A percentile compares a stretch with the other conserved stretches of the same genome.
phyloP scores from a whole-genome alignment of 1,140 invertebrate species.

The Portunus trituberculatus region DNA sequence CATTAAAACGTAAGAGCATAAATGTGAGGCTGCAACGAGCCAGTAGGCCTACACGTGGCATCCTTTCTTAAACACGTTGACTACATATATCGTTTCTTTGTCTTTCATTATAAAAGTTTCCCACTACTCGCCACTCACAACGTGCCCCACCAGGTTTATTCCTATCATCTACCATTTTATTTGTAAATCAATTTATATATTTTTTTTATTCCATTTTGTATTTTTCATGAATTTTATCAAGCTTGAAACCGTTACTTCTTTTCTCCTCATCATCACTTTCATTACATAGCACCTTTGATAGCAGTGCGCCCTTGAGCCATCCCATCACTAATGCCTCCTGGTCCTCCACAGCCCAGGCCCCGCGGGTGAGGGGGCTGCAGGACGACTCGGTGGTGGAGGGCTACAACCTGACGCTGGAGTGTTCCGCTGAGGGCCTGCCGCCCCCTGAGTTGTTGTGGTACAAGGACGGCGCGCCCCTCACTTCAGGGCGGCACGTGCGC shows the following conservation, averaged over 20 bases:
- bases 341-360: slow-evolving; percentile 40
- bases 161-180: too few species aligned
- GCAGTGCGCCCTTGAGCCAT: not conserved
- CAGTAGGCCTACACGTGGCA: not conserved
- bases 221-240: not conserved
- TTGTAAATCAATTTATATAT: too few species aligned
- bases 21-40: not conserved
- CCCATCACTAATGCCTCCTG: not conserved
- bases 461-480: slow-evolving; percentile 59
- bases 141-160: not conserved
- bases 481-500: not conserved
- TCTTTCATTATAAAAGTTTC: too few species aligned
- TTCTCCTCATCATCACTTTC: not conserved
- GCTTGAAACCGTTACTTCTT: not conserved
- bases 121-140: too few species aligned
- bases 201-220: not conserved
- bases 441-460: slow-evolving; percentile 51
- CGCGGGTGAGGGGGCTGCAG: slow-evolving; percentile 33
- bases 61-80: too few species aligned
- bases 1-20: too few species aligned
- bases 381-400: slow-evolving; percentile 68
- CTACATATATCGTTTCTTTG: too few species aligned
- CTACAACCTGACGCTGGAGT: slow-evolving; percentile 70
- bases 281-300: not conserved
- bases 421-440: slow-evolving; percentile 56